Base-by-base conservation (phyloP, 2,797 vertebrate species). In the Gallinago solitaria region DNA sequence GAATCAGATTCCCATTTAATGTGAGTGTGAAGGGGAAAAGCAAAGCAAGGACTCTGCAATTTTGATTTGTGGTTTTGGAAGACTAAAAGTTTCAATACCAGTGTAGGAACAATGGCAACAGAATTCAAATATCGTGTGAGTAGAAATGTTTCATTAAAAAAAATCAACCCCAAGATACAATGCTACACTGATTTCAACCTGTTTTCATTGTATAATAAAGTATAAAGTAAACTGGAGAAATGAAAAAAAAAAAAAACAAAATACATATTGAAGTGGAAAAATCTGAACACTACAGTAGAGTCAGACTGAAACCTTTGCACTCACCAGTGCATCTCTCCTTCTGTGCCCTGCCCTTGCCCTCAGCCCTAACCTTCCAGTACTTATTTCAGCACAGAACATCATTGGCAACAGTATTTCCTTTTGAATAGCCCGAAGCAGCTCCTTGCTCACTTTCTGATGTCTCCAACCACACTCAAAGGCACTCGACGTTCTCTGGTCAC, bases 331-430 rank as follows among this genome's bases (percentile, higher is more conserved):
- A 69, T 7, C 2, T 50, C 16, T 69, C 11, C 21, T 10, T 65
- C 59, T 86, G 35, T 45, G n/a, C 17, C 13, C 23, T 60, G 25
- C 23, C 30, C n/a, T 68, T 67, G 16, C 43, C 45, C 65, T 80
- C n/a, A 85, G 19, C 30, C 68, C 15, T 74, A 63, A 56, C 19
- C 23, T 74, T 25, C 25, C 25, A 28, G 8, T 15, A 17, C 30
- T 67, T 59, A 45, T 74, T 91, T 86, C 76, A 51, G 60, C 85
- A 19, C 15, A 77, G 70, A 93, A 70, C n/a, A 53, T 89, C 47
- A 95, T 80, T 80, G 28, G n/a, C 20, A 64, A 43, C 5, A 59
- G 10, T 23, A 45, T 85, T 90, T 59, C 35, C 45, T 51, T 60
- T 48, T 43, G 45, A 88, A 41, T 6, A 78, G n/a, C 43, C 56